Conservation (phyloP, 1,140 invertebrate species). For the Asbolus verrucosus region DNA sequence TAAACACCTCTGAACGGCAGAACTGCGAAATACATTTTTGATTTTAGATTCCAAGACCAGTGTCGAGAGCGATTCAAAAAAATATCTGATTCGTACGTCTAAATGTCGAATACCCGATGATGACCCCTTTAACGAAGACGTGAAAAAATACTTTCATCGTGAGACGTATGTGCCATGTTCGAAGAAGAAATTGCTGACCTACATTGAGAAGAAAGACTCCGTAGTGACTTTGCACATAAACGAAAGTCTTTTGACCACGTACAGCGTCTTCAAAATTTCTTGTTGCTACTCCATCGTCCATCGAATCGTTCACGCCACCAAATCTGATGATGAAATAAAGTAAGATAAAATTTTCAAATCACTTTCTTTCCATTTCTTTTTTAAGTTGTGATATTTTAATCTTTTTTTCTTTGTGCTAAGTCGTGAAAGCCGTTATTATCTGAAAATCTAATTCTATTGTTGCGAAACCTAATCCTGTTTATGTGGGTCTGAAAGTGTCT, state of each 20-base stretch:
- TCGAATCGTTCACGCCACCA: constrained; percentile 33
- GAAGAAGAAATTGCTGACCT: constrained; percentile 56
- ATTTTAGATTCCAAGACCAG: constrained; percentile 9
- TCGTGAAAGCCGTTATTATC: no score
- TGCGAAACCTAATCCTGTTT: no score
- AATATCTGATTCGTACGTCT: constrained; percentile 76
- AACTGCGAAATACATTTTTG: no score
- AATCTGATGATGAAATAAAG: constrained; percentile 53
- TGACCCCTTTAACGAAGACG: constrained; percentile 75
- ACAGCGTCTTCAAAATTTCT: constrained; percentile 48
- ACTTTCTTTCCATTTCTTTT: no score
- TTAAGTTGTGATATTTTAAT: no score
- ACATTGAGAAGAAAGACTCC: constrained; percentile 55
- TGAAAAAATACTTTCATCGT: constrained; percentile 71
- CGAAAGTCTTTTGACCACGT: constrained; percentile 48
- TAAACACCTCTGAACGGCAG: no score
- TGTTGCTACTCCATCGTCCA: constrained; percentile 55
- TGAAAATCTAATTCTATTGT: no score
- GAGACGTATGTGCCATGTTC: constrained; percentile 71
- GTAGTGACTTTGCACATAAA: constrained; percentile 55
- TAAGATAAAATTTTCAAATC: no score
- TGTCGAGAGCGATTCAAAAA: neutral
- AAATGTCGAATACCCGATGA: constrained; percentile 77
- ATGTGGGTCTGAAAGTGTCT: no score
- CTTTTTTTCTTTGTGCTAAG: no score